These are phyloP conservation scores for Muraenolepis orangiensis DNA, from an alignment of 2,797 vertebrate species.

Conservation along the genomic window DNA sequence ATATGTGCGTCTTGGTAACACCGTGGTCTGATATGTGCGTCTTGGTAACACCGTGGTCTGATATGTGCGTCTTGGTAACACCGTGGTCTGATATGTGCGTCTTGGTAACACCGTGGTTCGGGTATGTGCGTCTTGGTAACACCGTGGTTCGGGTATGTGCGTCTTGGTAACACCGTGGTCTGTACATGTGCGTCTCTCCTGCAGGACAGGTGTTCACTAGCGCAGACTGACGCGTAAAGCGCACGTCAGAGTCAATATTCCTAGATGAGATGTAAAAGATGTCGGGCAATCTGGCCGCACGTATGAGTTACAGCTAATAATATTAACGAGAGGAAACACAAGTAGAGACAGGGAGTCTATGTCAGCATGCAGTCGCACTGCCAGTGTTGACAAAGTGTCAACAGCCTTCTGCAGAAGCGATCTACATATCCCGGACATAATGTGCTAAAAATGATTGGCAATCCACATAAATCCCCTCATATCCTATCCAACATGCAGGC, in stretches of 20 bases:
- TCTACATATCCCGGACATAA: neutral
- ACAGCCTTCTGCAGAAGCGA: conserved; percentile 22
- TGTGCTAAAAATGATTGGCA: neutral
- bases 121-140: too few species aligned
- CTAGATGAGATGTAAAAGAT: conserved; percentile 11
- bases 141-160: too few species aligned
- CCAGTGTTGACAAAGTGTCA: conserved; percentile 48
- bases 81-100: too few species aligned
- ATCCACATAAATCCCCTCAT: neutral
- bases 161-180: too few species aligned
- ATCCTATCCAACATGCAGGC: neutral
- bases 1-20: too few species aligned
- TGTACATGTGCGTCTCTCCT: too few species aligned
- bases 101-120: too few species aligned
- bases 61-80: too few species aligned
- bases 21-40: too few species aligned
- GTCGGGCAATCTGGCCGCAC: neutral
- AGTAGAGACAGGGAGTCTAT: conserved; percentile 11
- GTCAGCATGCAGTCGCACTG: conserved; percentile 33
- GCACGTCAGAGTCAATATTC: neutral
- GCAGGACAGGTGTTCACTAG: too few species aligned
- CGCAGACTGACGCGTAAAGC: neutral
- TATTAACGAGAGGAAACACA: conserved; percentile 34
- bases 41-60: too few species aligned
- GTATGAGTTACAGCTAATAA: conserved; percentile 13